Evolutionary conservation across 2,113 vertebrate species (phyloP).

Genomic region (Cebidichthys violaceus): DNA sequence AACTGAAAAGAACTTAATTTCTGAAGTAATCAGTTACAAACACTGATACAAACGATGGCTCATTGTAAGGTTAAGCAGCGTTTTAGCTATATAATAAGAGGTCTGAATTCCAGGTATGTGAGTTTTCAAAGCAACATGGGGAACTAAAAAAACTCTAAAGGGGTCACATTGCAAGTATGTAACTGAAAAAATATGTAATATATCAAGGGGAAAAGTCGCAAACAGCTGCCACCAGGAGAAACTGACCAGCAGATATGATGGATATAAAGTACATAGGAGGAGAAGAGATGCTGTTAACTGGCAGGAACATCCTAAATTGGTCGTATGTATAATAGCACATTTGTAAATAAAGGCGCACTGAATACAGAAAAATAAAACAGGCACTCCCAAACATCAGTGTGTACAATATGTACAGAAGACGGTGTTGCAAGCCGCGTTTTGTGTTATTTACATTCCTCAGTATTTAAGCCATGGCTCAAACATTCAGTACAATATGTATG

Average conservation of each 20-base stretch:
- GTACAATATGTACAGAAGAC: not conserved
- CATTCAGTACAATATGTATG: not conserved
- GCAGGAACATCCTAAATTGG: not conserved
- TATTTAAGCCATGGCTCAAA: not conserved
- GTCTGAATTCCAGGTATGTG: conserved; percentile 5
- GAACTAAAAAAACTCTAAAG: not conserved
- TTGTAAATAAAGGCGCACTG: not conserved
- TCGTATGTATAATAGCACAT: not conserved
- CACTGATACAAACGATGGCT: not conserved
- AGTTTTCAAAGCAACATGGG: not conserved
- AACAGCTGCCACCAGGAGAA: not conserved
- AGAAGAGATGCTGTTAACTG: not conserved
- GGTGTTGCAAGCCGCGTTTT: not conserved
- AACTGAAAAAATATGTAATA: not conserved
- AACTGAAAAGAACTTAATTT: not conserved
- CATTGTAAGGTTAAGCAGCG: not conserved
- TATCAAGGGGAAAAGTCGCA: not conserved
- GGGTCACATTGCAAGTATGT: not conserved
- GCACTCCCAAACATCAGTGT: not conserved
- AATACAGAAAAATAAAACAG: not conserved
- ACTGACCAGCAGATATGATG: not conserved
- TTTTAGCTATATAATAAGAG: not conserved
- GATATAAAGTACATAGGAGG: not conserved
- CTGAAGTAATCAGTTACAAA: not conserved
- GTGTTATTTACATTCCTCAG: conserved; percentile 14